Conservation (phyloP, 2,888 invertebrate species). For the Idaea aversata region DNA sequence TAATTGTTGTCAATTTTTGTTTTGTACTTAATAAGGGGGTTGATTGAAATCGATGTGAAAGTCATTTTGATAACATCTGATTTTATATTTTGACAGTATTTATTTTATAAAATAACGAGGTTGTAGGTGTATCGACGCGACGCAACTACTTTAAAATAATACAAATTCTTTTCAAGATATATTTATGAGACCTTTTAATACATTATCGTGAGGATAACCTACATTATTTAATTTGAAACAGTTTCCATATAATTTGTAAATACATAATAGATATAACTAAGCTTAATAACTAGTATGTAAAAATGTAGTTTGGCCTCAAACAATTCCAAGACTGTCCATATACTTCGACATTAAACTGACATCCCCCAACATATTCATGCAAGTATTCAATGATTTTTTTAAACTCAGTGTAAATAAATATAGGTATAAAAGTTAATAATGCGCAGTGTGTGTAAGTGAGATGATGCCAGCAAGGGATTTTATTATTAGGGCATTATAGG, state of each 20-base stretch:
- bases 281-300: no score
- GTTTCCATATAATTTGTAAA: background rate
- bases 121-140: no score
- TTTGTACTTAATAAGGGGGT: background rate
- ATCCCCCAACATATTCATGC: background rate
- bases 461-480: conserved; percentile 41
- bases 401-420: conserved; percentile 11
- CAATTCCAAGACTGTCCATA: no score
- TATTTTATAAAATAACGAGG: no score
- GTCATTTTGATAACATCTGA: conserved; percentile 7
- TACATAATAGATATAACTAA: background rate
- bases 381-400: background rate
- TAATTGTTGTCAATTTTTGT: conserved; percentile 26
- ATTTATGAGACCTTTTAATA: no score
- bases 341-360: no score
- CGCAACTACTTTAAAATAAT: no score
- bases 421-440: conserved; percentile 4
- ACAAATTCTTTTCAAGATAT: no score
- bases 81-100: background rate
- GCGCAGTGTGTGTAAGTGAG: conserved; percentile 14
- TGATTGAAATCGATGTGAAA: background rate
- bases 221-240: no score
- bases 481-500: conserved; percentile 55
- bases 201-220: no score
- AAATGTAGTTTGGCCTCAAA: no score